Conservation (phyloP, 1,140 invertebrate species). For the Caenorhabditis briggsae region DNA sequence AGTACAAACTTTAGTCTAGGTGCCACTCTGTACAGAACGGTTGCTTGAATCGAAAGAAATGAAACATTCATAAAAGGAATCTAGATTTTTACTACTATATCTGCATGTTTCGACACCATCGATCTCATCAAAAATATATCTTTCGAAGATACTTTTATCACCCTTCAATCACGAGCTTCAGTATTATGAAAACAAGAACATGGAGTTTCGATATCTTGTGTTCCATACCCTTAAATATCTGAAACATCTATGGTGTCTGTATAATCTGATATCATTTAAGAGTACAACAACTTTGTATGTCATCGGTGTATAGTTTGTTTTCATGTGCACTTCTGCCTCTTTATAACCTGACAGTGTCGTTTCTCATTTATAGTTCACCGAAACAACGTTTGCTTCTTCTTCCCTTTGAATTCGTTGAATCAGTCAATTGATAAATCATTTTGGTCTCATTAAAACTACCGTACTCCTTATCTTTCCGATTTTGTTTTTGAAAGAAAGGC, state of each 20-base stretch:
- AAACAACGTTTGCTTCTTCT: constrained; percentile 16
- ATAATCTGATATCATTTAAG: constrained; percentile 40
- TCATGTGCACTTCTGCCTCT: background rate
- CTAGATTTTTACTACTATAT: too few species aligned
- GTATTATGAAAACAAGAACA: too few species aligned
- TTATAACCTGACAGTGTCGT: background rate
- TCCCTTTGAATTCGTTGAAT: constrained; percentile 10
- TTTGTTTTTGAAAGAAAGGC: constrained; percentile 2
- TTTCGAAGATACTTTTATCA: too few species aligned
- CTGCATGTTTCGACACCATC: too few species aligned
- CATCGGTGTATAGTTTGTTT: constrained; percentile 45
- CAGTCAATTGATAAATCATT: constrained; percentile 22
- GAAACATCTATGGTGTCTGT: background rate
- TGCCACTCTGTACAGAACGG: too few species aligned
- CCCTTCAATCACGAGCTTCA: too few species aligned
- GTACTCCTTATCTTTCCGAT: background rate
- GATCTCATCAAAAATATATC: too few species aligned
- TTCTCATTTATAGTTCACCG: constrained; percentile 13
- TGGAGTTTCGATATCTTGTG: too few species aligned
- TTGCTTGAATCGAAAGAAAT: too few species aligned
- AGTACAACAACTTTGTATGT: constrained; percentile 39
- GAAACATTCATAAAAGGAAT: too few species aligned
- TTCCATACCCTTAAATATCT: background rate
- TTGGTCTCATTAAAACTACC: constrained; percentile 32
- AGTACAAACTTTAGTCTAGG: too few species aligned